Evolutionary conservation across 2,888 invertebrate species (phyloP).

Genomic region (Meiosimyza decipiens): DNA sequence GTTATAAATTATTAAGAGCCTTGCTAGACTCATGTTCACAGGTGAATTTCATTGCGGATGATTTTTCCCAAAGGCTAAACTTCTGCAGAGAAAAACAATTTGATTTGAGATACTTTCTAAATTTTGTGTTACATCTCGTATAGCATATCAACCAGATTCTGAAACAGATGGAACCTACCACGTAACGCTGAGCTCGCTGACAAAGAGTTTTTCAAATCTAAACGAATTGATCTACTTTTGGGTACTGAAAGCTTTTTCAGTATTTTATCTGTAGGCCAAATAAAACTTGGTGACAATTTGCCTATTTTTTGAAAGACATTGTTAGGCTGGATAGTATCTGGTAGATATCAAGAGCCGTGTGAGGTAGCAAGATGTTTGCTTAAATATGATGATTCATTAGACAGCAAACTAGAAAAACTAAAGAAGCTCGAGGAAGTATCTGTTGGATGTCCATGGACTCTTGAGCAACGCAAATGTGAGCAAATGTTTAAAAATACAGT

Average conservation of each 20-base stretch:
- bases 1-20: constrained; percentile 14
- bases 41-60: constrained; percentile 38
- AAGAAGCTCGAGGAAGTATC: neutral
- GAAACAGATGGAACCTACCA: constrained; percentile 31
- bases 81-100: constrained; percentile 26
- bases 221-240: constrained; percentile 34
- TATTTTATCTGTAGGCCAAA: constrained; percentile 15
- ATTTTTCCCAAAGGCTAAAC: constrained; percentile 22
- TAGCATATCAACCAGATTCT: constrained; percentile 44
- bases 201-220: constrained; percentile 39
- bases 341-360: neutral
- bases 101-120: constrained; percentile 37
- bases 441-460: constrained; percentile 4
- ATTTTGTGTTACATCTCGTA: constrained; percentile 41
- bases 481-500: constrained; percentile 11
- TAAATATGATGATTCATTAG: neutral
- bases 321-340: constrained; percentile 36
- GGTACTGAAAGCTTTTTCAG: constrained; percentile 37
- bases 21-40: constrained; percentile 39
- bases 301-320: constrained; percentile 41
- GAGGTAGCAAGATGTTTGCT: neutral
- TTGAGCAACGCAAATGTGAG: constrained; percentile 31
- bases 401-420: neutral
- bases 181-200: constrained; percentile 41
- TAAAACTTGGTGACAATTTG: constrained; percentile 37